phyloP scores from a whole-genome alignment of 2,113 vertebrate species.

The Corydoras maculifer region DNA sequence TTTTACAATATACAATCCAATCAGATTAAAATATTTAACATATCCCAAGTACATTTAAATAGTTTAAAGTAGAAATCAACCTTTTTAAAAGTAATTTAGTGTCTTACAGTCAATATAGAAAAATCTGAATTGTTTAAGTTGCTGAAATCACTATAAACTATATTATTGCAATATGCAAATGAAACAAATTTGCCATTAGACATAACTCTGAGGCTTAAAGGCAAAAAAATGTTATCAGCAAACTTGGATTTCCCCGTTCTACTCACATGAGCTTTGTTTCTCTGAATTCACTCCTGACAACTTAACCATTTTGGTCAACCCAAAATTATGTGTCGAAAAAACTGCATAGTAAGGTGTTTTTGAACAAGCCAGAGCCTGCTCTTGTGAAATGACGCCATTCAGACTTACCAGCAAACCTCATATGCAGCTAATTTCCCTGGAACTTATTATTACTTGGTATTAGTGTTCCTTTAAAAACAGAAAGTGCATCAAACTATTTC shows the following conservation, averaged over 20 bases:
- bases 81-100: no score
- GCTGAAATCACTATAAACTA: no score
- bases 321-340: not conserved
- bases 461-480: slow-evolving; percentile 2
- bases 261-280: not conserved
- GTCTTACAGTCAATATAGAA: no score
- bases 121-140: no score
- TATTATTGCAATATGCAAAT: no score
- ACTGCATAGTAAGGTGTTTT: not conserved
- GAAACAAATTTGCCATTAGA: no score
- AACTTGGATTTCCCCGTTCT: not conserved
- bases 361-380: slow-evolving; percentile 21
- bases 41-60: no score
- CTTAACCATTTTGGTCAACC: not conserved
- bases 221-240: no score
- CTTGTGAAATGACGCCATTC: not conserved
- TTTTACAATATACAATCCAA: no score
- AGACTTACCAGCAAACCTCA: not conserved
- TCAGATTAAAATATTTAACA: no score
- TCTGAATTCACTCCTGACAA: not conserved
- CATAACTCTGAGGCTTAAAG: no score
- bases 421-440: not conserved
- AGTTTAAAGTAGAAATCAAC: no score
- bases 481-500: slow-evolving; percentile 17
- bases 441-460: not conserved